Conservation (phyloP, 1,140 invertebrate genomes). For the Diabrotica virgifera region DNA sequence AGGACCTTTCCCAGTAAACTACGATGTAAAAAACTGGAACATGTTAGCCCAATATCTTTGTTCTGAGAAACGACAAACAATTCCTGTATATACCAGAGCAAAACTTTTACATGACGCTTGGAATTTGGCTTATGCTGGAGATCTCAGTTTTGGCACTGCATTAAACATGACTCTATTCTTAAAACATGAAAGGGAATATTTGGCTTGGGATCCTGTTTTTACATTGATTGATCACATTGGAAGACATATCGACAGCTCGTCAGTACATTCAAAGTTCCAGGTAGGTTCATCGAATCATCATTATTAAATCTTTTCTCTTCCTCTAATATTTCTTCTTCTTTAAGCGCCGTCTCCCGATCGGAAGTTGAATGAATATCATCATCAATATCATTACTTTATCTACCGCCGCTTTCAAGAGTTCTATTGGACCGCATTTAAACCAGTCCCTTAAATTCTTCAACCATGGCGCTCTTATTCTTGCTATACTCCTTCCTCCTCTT, state of each 20-base stretch:
- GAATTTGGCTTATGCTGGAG: slow-evolving; percentile 75
- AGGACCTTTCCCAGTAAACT: slow-evolving; percentile 80
- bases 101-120: slow-evolving; percentile 75
- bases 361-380: no score
- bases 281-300: slow-evolving; percentile 43
- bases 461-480: no score
- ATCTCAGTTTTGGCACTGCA: slow-evolving; percentile 65
- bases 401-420: no score
- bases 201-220: slow-evolving; percentile 76
- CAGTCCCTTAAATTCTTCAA: no score
- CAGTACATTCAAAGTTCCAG: slow-evolving; percentile 65
- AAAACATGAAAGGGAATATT: slow-evolving; percentile 64
- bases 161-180: slow-evolving; percentile 74
- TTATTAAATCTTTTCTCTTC: no score
- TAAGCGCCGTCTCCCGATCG: no score
- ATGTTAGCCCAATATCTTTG: slow-evolving; percentile 64
- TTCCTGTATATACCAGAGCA: slow-evolving; percentile 68
- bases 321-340: no score
- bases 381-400: no score
- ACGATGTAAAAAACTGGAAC: slow-evolving; percentile 76
- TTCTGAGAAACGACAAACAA: slow-evolving; percentile 52
- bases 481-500: no score
- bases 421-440: no score
- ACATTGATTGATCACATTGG: slow-evolving; percentile 76
- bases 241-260: slow-evolving; percentile 62